Evolutionary conservation across 2,888 invertebrate species (phyloP).

Genomic region (Caenorhabditis angaria): DNA sequence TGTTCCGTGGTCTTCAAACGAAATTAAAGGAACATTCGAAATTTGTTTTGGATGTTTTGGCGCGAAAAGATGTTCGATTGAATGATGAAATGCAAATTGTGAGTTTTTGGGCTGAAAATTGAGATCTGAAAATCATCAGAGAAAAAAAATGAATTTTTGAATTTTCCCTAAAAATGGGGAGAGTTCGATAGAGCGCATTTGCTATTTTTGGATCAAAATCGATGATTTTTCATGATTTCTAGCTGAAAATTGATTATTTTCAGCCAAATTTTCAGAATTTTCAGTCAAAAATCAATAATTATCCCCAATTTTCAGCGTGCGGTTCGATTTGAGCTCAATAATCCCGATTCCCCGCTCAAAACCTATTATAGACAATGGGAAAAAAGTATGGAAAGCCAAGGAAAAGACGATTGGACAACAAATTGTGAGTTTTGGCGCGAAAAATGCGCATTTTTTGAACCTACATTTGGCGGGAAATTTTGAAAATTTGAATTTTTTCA

Average conservation of each 20-base stretch:
- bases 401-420: constrained; percentile 21
- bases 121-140: neutral
- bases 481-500: neutral
- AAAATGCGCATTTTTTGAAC: too few relatives aligned
- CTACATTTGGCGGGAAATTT: neutral
- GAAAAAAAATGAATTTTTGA: neutral
- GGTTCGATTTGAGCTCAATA: constrained; percentile 47
- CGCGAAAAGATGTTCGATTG: constrained; percentile 30
- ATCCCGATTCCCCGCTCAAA: constrained; percentile 51
- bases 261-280: neutral
- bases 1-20: constrained; percentile 53
- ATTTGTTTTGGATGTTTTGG: constrained; percentile 35
- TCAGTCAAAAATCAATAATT: neutral
- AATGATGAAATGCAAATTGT: constrained; percentile 55
- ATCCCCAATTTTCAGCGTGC: constrained; percentile 43
- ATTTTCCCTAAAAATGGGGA: too few relatives aligned
- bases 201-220: too few relatives aligned
- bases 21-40: constrained; percentile 53
- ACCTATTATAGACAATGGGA: constrained; percentile 56
- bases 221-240: too few relatives aligned
- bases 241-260: too few relatives aligned
- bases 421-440: constrained; percentile 16
- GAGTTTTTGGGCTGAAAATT: too few relatives aligned
- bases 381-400: constrained; percentile 59
- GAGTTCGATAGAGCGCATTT: too few relatives aligned